Conservation (phyloP, 2,888 invertebrate genomes). For the Herminia tarsipennalis region DNA sequence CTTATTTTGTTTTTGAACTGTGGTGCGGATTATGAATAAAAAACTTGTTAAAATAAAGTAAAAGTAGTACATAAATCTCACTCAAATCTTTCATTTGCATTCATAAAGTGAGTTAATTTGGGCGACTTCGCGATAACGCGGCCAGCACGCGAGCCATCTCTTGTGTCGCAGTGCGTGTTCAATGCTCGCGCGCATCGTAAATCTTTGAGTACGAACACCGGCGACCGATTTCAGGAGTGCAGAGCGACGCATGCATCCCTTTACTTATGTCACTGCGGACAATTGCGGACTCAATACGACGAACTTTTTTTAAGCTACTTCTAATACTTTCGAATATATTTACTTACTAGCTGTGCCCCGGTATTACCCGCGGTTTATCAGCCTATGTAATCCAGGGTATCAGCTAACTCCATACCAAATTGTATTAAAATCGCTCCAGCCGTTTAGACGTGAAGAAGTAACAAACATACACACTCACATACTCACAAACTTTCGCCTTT, state of each 20-base stretch:
- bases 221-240: slow-evolving; percentile 45
- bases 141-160: slow-evolving; percentile 63
- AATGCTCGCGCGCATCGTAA: slow-evolving; percentile 67
- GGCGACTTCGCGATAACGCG: slow-evolving; percentile 67
- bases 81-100: slow-evolving; percentile 64
- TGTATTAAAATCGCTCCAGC: no score
- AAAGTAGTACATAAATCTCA: slow-evolving; percentile 55
- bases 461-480: no score
- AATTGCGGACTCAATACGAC: slow-evolving; percentile 28
- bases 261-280: slow-evolving; percentile 32
- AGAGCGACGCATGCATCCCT: slow-evolving; percentile 39
- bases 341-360: no score
- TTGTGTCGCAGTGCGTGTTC: slow-evolving; percentile 65
- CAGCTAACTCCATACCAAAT: no score
- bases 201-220: slow-evolving; percentile 50
- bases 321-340: no score
- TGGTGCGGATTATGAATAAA: not conserved
- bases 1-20: no score
- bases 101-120: slow-evolving; percentile 77
- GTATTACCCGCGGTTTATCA: no score
- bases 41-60: no score
- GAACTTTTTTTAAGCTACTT: no score
- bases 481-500: no score
- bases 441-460: no score
- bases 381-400: no score